phyloP scores from a whole-genome alignment of 2,888 invertebrate genomes.

The Copidosoma aretas region DNA sequence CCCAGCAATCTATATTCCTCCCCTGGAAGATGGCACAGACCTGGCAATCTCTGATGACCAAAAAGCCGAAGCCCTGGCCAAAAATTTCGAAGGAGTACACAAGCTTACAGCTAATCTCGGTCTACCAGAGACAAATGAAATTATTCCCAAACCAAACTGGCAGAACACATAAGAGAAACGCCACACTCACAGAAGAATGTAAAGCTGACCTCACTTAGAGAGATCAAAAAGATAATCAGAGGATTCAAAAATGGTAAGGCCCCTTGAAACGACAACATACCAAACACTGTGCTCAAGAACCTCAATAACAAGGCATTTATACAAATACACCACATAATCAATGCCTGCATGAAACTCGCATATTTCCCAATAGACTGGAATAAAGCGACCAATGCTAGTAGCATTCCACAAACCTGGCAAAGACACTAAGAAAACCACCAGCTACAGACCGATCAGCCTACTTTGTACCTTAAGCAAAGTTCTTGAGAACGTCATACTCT shows the following conservation, averaged over 20 bases:
- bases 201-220: neutral
- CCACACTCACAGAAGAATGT: no score
- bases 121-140: neutral
- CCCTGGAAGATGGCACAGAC: no score
- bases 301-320: neutral
- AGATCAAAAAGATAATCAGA: neutral
- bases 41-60: neutral
- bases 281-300: slow-evolving; percentile 19
- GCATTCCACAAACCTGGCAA: slow-evolving; percentile 34
- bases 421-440: neutral
- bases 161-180: no score
- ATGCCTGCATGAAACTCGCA: slow-evolving; percentile 13
- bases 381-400: slow-evolving; percentile 27
- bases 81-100: neutral
- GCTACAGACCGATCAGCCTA: neutral
- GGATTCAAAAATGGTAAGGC: neutral
- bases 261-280: slow-evolving; percentile 8
- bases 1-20: no score
- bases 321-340: slow-evolving; percentile 12
- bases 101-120: no score
- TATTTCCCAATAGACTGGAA: slow-evolving; percentile 33
- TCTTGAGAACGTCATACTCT: neutral
- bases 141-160: no score
- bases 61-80: neutral
- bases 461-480: neutral